These are phyloP conservation scores for Frankliniella intonsa DNA, from an alignment of 2,888 invertebrate species.

Conservation along the genomic window DNA sequence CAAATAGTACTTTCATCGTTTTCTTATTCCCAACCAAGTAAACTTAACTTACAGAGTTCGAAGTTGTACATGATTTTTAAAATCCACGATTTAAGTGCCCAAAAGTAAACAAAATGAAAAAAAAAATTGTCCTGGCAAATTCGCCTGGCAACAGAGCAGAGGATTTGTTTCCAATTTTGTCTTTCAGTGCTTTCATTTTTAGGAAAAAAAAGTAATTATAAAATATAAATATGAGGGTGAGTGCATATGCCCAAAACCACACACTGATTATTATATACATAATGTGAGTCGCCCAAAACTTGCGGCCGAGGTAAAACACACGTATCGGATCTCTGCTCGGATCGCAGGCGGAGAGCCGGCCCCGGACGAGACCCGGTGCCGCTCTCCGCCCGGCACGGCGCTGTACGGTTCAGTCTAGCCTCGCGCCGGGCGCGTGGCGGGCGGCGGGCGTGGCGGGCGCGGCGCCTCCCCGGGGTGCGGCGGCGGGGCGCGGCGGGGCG, in stretches of 20 bases:
- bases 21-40: slow-evolving; percentile 5
- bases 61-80: neutral
- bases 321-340: neutral
- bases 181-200: neutral
- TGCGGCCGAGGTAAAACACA: neutral
- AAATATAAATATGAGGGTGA: slow-evolving; percentile 7
- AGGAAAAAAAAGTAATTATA: neutral
- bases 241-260: slow-evolving; percentile 22
- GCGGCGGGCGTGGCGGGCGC: slow-evolving; percentile 17
- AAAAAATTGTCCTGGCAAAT: neutral
- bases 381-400: neutral
- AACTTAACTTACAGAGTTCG: slow-evolving; percentile 16
- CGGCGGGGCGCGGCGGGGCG: slow-evolving; percentile 44
- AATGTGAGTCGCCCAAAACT: neutral
- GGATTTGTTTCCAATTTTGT: neutral
- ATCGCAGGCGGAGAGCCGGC: neutral
- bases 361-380: neutral
- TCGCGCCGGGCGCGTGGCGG: neutral
- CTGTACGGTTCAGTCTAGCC: slow-evolving; percentile 23
- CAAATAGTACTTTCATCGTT: neutral
- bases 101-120: neutral
- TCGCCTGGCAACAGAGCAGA: slow-evolving; percentile 24
- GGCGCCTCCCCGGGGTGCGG: slow-evolving; percentile 16
- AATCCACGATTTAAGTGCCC: slow-evolving; percentile 9
- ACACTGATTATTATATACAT: slow-evolving; percentile 21